Percentiles rank a stretch among this genome's conserved stretches.
These are phyloP conservation scores for Sinocyclocheilus rhinocerous DNA, from an alignment of 2,113 vertebrate genomes.

Conservation along the genomic window DNA sequence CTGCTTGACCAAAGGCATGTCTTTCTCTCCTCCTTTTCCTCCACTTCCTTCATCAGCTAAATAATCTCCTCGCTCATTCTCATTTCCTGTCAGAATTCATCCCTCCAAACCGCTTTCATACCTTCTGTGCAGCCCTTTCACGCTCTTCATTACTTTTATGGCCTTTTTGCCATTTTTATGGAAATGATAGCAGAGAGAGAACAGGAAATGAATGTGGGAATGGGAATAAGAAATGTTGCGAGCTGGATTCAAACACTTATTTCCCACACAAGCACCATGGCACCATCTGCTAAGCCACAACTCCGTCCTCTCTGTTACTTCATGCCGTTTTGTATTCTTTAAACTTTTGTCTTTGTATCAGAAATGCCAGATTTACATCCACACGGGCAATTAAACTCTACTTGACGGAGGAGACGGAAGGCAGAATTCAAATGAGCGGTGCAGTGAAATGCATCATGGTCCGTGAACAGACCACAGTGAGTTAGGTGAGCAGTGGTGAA, in stretches of 20 bases:
- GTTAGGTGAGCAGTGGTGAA: constrained; percentile 55
- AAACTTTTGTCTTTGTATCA: background rate
- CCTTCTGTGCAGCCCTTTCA: constrained; percentile 12
- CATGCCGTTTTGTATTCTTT: background rate
- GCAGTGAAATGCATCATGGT: constrained; percentile 58
- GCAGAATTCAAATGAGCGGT: constrained; percentile 51
- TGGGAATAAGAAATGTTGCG: background rate
- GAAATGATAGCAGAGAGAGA: background rate
- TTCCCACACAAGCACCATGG: background rate
- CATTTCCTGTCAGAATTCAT: constrained; percentile 1
- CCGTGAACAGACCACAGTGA: constrained; percentile 51
- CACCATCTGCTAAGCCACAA: background rate
- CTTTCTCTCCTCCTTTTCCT: constrained; percentile 28
- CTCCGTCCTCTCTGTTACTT: background rate
- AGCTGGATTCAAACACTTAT: background rate
- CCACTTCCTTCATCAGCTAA: constrained; percentile 19
- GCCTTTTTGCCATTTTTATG: constrained; percentile 7
- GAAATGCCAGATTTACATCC: constrained; percentile 6
- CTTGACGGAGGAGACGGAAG: constrained; percentile 19
- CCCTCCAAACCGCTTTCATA: constrained; percentile 19
- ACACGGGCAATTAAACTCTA: constrained; percentile 36
- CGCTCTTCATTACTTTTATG: background rate
- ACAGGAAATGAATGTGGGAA: constrained; percentile 1
- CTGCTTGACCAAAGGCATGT: constrained; percentile 50
- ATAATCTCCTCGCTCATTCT: constrained; percentile 20